Base-by-base conservation (phyloP, 1,140 invertebrate species). In the Meloidogyne exigua region DNA sequence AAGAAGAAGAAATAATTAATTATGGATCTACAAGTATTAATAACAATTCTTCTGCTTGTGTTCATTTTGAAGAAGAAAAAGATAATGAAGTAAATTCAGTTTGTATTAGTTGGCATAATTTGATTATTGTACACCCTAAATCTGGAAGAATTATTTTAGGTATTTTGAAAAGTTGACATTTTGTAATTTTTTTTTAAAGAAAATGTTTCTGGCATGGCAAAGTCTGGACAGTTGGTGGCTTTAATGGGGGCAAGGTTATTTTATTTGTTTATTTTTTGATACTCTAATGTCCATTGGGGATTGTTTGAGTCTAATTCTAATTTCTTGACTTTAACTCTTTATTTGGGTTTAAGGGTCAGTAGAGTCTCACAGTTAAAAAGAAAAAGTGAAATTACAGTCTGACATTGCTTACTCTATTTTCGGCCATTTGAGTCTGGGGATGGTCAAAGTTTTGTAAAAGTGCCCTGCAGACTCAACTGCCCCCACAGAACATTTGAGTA, bases 241-340 rank as follows among this genome's bases (percentile, higher is more conserved):
- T 75, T 87, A 57, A 87, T 87, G 87, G 86, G 87, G 62, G 76
- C 85, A 15, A 87, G 80, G 87, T 87, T 25, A 39, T 39, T 39
- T 39, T 39, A 39, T 39, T 7, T 7, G 10, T 39, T 39, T 5
- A 26, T 71, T 49, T 72, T 39, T 32, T 7, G 18, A 25, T 49
- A 42, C 18, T 18, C 10, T 1, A 18, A n/a, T 11, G 26, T 21
- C 2, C 68, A 63, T 69, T 57, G 18, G 3, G 13, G n/a, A n/a
- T n/a, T n/a, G n/a, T n/a, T n/a, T n/a, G n/a, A n/a, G n/a, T n/a
- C n/a, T n/a, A n/a, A n/a, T n/a, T n/a, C n/a, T n/a, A n/a, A n/a
- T n/a, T n/a, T n/a, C n/a, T n/a, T n/a, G n/a, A n/a, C n/a, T n/a
- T n/a, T n/a, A n/a, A n/a, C n/a, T n/a, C n/a, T n/a, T n/a, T n/a